Percentiles rank a stretch among this genome's conserved stretches.
phyloP scores from a whole-genome alignment of 2,888 invertebrate species.

The Drosophila neotestacea region DNA sequence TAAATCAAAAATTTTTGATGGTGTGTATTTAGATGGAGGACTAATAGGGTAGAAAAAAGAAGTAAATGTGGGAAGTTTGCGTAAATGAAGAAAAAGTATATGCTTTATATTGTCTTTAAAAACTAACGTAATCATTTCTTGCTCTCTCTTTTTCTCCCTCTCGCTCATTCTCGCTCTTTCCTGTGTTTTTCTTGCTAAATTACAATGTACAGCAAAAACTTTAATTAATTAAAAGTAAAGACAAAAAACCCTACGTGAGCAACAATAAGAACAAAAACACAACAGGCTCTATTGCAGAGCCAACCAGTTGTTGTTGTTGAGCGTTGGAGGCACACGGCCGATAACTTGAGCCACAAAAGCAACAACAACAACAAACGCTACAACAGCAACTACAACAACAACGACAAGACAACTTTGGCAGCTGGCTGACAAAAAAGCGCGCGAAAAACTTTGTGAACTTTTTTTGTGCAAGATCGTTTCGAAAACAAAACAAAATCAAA shows the following conservation, averaged over 20 bases:
- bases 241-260: constrained; percentile 32
- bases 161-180: constrained; percentile 10
- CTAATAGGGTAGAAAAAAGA: not conserved
- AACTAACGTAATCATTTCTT: constrained; percentile 71
- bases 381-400: constrained; percentile 4
- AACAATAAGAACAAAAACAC: constrained; percentile 21
- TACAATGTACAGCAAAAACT: constrained; percentile 67
- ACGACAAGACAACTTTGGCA: constrained; percentile 6
- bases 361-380: constrained; percentile 2
- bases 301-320: constrained; percentile 22
- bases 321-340: constrained; percentile 31
- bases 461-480: constrained; percentile 6
- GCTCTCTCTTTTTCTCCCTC: constrained; percentile 3
- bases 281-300: constrained; percentile 11
- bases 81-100: constrained; percentile 27
- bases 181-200: constrained; percentile 30
- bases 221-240: constrained; percentile 72
- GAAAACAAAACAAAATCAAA: constrained; percentile 8
- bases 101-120: constrained; percentile 40
- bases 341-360: constrained; percentile 10
- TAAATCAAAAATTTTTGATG: constrained; percentile 23
- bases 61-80: not conserved
- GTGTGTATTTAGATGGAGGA: constrained; percentile 8
- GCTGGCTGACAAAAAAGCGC: not conserved
- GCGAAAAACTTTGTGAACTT: constrained; percentile 15